phyloP scores from a whole-genome alignment of 2,113 vertebrate genomes.

The Uropsilus gracilis region DNA sequence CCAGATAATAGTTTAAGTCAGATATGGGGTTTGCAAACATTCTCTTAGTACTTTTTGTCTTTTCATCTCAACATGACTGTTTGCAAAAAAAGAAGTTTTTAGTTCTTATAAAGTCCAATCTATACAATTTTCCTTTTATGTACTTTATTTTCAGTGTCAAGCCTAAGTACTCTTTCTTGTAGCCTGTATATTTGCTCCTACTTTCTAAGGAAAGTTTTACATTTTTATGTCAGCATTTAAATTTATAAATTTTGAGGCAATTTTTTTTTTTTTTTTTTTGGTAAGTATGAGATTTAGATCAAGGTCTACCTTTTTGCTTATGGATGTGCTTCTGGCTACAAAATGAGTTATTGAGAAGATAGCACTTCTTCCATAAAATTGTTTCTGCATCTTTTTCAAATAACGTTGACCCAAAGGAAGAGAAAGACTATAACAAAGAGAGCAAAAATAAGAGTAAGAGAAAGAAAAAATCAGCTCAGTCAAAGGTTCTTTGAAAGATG shows the following conservation, averaged over 20 bases:
- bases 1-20: neutral
- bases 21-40: fast-evolving
- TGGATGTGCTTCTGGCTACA: neutral
- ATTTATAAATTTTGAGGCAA: neutral
- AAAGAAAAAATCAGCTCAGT: neutral
- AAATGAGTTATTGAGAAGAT: neutral
- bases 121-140: neutral
- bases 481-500: neutral
- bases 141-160: neutral
- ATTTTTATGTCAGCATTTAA: neutral
- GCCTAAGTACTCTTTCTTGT: neutral
- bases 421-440: neutral
- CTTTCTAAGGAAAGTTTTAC: neutral
- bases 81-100: neutral
- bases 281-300: neutral
- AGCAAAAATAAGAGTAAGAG: neutral
- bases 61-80: neutral
- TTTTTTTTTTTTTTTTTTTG: too few relatives aligned
- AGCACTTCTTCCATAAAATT: neutral
- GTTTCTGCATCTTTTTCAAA: neutral
- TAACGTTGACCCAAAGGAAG: neutral
- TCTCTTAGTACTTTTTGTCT: neutral
- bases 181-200: neutral
- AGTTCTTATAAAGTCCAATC: neutral
- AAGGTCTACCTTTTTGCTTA: neutral